Conservation (phyloP, 2,888 invertebrate species). For the Rhagonycha fulva region DNA sequence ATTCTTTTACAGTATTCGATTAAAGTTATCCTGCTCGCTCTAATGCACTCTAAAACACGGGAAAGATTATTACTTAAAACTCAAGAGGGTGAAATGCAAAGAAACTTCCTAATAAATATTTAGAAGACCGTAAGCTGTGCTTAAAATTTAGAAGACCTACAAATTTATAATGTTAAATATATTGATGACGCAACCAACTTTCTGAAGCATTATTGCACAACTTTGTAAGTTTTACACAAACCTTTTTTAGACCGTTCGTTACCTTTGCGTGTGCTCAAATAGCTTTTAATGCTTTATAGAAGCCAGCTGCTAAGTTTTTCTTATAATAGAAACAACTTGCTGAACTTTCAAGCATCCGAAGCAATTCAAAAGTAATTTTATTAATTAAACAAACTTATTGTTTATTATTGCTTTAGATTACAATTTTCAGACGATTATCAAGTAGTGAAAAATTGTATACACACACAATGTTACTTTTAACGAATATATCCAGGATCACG, state of each 20-base stretch:
- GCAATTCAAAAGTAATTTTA: conserved; percentile 6
- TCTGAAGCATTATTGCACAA: background rate
- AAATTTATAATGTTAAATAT: conserved; percentile 18
- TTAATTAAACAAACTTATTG: background rate
- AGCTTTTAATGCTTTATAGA: conserved; percentile 4
- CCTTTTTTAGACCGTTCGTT: conserved; percentile 11
- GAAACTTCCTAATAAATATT: conserved; percentile 33
- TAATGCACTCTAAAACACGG: conserved; percentile 29
- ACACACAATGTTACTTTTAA: conserved; percentile 20
- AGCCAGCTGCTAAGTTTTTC: conserved; percentile 11
- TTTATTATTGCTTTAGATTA: background rate
- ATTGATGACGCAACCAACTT: conserved; percentile 2
- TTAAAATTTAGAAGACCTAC: conserved; percentile 28
- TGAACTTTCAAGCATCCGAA: conserved; percentile 18
- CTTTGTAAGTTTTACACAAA: background rate
- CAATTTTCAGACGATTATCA: background rate
- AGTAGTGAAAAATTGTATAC: background rate
- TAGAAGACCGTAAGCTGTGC: conserved; percentile 26
- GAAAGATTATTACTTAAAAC: conserved; percentile 32
- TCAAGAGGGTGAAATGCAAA: conserved; percentile 34
- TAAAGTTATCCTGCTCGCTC: conserved; percentile 20
- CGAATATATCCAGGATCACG: conserved; percentile 30
- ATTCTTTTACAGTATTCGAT: conserved; percentile 18
- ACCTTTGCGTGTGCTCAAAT: conserved; percentile 24
- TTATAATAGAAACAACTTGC: conserved; percentile 8